Conservation (phyloP, 2,113 vertebrate species). For the Rissa tridactyla region DNA sequence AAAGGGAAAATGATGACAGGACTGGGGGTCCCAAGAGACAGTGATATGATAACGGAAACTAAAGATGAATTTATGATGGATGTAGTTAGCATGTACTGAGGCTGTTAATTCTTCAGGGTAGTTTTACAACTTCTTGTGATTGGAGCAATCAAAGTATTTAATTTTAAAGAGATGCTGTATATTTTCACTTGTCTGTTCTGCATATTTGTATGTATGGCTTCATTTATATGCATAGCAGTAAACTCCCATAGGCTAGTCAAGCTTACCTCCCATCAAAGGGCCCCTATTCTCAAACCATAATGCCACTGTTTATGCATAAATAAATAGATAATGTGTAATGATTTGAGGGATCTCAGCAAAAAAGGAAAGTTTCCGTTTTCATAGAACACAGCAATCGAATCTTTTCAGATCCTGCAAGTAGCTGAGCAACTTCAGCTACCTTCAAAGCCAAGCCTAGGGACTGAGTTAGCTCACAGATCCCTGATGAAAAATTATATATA, state of each 20-base stretch:
- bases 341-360: conserved; percentile 5
- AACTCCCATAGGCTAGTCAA: conserved; percentile 50
- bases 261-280: conserved; percentile 40
- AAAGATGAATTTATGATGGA: conserved; percentile 80
- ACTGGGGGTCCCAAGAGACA: conserved; percentile 73
- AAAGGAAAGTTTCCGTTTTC: neutral
- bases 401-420: neutral
- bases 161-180: conserved; percentile 68
- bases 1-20: conserved; percentile 85
- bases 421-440: neutral
- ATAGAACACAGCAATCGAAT: neutral
- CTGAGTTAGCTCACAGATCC: neutral
- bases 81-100: conserved; percentile 75
- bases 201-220: conserved; percentile 30
- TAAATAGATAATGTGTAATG: conserved; percentile 48
- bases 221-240: conserved; percentile 24
- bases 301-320: conserved; percentile 54
- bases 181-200: conserved; percentile 60
- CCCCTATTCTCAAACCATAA: conserved; percentile 35
- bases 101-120: conserved; percentile 76
- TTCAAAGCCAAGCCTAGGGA: conserved; percentile 4
- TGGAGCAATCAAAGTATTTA: conserved; percentile 73
- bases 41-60: conserved; percentile 81
- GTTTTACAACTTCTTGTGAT: conserved; percentile 76
- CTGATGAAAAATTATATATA: conserved; percentile 31